Conservation (phyloP, 2,888 invertebrate species). For the Drosophila sordidula region DNA sequence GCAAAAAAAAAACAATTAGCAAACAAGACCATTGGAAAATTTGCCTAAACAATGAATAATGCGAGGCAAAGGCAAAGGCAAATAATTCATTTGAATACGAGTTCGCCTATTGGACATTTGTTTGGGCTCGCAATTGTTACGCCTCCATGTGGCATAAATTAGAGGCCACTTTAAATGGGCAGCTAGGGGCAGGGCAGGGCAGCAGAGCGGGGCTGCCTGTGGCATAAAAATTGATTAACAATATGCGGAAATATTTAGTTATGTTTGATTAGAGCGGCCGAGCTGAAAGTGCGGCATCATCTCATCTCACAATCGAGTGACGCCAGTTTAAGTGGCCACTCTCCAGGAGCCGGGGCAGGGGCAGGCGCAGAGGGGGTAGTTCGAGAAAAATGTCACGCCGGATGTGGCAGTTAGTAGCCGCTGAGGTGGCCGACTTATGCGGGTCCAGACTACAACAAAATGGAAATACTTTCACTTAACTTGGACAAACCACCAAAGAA, state of each 20-base stretch:
- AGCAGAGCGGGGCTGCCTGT: not conserved
- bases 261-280: constrained; percentile 56
- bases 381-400: constrained; percentile 58
- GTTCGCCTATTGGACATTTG: constrained; percentile 48
- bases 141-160: constrained; percentile 75
- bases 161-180: constrained; percentile 63
- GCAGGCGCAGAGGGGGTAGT: constrained; percentile 4
- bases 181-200: constrained; percentile 31
- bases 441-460: constrained; percentile 31
- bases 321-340: constrained; percentile 45
- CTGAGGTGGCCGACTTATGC: constrained; percentile 60
- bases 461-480: constrained; percentile 45
- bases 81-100: constrained; percentile 54
- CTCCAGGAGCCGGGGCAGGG: not conserved
- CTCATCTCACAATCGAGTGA: constrained; percentile 2
- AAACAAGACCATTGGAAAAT: constrained; percentile 51
- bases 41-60: constrained; percentile 50
- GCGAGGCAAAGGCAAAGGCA: constrained; percentile 1
- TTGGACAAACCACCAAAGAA: constrained; percentile 19
- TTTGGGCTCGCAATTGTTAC: constrained; percentile 63
- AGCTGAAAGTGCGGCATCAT: constrained; percentile 52
- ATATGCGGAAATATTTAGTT: constrained; percentile 78
- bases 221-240: constrained; percentile 66
- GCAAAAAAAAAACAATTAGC: constrained; percentile 55
- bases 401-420: constrained; percentile 60